Base-by-base conservation (phyloP, 2,888 invertebrate genomes). In the Tinea pellionella region DNA sequence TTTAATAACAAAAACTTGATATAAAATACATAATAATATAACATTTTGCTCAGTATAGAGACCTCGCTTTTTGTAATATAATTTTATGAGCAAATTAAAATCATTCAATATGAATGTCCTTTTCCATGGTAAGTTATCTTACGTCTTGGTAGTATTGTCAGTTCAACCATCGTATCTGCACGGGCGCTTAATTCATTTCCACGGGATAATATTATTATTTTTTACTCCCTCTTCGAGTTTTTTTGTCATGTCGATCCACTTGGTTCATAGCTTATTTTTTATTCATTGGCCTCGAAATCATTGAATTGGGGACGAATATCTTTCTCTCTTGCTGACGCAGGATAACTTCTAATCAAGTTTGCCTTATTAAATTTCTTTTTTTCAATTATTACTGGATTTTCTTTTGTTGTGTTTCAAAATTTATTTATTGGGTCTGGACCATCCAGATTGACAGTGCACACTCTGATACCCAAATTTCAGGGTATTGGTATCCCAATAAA, bases 191-290 rank as follows among this genome's bases (percentile, higher is more conserved):
- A 87, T 87, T 87, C 86, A 86, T 87, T 86, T 87, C 82, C 82
- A 82, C 81, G 68, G 86, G 86, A 87, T 87, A 86, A 86, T 87
- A 86, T 87, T 87, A 87, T 87, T 87, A n/a, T n/a, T 87, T 86
- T 86, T 86, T 86, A 80, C 82, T 80, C 81, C 83, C 83, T 72
- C 74, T 73, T 70, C 71, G n/a, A 16, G 60, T 59, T 60, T 83
- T 82, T 79, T 77, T 78, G 76, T 78, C 77, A 77, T 67, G 72
- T 71, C 79, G 74, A 81, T 79, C 74, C 77, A 55, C 41, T 59
- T 60, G 55, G 16, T 18, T 37, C 30, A 69, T 68, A 70, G 80
- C 81, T 87, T 87, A 87, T 83, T 86, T 87, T 85, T 86, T 86
- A 84, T 86, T 84, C 85, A 76, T 75, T 72, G 70, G 70, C 66